Evolutionary conservation across 2,797 vertebrate species (phyloP), one percentile per base, ranked within the genome.

Genomic region (Cossypha niveicapilla): DNA sequence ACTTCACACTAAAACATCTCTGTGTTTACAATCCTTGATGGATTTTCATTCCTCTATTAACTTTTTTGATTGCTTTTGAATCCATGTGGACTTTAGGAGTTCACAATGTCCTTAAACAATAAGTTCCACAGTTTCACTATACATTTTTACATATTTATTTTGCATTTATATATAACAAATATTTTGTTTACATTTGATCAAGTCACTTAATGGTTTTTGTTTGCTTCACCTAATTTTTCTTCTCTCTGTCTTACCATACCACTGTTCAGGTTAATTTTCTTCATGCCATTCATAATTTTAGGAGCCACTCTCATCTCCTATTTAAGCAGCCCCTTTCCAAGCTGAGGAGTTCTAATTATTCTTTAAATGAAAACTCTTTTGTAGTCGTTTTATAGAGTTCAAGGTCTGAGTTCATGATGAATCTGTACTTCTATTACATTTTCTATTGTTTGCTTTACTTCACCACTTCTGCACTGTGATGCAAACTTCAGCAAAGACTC

Each of bases 31-130:
- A 4, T 77, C 42, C 90, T 63, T 88, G 28, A 78, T 88, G 82
- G 58, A 65, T 83, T 96, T 95, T 86, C 65, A 67, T 86, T 88
- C 57, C 51, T 86, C 50, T 93, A 0, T 91, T 94, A 88, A 72
- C 50, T 90, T 90, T 83, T 88, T 63, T 90, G 82, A 61, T 84
- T 91, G 57, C 57, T 91, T 95, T 86, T 53, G 50, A 62, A 47
- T 71, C 79, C 1, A 0, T 65, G 86, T 57, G 60, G 53, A 71
- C 65, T 92, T 81, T 1, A 63, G 48, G 30, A 66, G n/a, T 68
- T 92, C 77, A 50, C 65, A 32, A 0, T 68, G 70, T 77, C 73
- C 84, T 86, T 61, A 72, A 88, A 32, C 45, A 71, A 5, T 30
- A 67, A 88, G 16, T 63, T 79, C 30, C 53, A 79, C 34, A 44